A percentile compares a stretch with the other conserved stretches of the same genome.
Conservation (phyloP, 2,797 vertebrate species). For the Alauda arvensis region DNA sequence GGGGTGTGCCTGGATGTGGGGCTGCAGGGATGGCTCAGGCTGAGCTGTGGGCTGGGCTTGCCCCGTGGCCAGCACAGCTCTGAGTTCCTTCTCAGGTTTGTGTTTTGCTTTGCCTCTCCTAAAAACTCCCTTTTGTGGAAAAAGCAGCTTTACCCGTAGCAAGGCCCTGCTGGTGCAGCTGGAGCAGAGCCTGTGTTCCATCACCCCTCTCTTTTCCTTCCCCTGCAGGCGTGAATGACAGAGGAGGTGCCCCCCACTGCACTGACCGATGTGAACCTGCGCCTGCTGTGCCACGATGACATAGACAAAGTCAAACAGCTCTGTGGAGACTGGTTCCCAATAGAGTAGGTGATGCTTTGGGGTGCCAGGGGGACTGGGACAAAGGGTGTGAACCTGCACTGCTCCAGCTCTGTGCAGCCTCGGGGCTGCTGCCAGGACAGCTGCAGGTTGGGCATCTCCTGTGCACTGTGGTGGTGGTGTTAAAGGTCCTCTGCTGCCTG, state of each 20-base stretch:
- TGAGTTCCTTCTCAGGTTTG: fast-evolving
- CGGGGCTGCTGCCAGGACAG: neutral
- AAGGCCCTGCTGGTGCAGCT: neutral
- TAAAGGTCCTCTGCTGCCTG: neutral
- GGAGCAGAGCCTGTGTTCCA: neutral
- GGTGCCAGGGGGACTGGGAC: neutral
- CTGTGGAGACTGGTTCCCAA: conserved; percentile 97
- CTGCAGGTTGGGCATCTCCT: neutral
- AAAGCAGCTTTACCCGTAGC: neutral
- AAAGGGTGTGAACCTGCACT: neutral
- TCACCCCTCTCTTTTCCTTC: neutral
- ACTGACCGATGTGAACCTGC: conserved; percentile 93
- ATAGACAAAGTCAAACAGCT: conserved; percentile 96
- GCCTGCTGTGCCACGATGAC: conserved; percentile 98
- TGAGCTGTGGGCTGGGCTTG: neutral
- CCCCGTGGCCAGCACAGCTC: neutral
- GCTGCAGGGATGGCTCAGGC: neutral
- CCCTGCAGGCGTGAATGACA: conserved; percentile 95
- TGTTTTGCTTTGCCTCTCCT: neutral
- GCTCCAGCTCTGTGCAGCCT: neutral
- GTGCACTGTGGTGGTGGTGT: neutral
- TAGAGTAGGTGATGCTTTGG: conserved; percentile 80
- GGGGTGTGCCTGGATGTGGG: neutral
- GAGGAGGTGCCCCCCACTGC: conserved; percentile 91
- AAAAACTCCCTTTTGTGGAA: neutral